Evolutionary conservation across 2,888 invertebrate genomes (phyloP).

Genomic region (Unio pictorum): DNA sequence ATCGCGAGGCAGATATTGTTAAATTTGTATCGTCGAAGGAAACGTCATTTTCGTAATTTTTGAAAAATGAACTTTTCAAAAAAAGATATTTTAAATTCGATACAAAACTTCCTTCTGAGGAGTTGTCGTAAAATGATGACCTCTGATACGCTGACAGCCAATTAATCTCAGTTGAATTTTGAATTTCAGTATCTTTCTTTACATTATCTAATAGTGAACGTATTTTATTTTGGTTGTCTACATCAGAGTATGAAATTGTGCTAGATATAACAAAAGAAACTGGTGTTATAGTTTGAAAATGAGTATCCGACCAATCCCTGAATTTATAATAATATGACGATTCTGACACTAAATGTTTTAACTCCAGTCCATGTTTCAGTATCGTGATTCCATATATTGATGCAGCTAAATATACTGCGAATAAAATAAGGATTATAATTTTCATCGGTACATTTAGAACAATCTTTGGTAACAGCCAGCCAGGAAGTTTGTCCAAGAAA

Average conservation of each 20-base stretch:
- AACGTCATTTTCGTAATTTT: constrained; percentile 22
- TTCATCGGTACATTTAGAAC: constrained; percentile 31
- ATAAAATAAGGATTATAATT: constrained; percentile 35
- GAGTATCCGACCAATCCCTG: constrained; percentile 17
- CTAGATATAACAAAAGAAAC: constrained; percentile 37
- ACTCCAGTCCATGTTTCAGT: constrained; percentile 45
- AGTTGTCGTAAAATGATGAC: constrained; percentile 6
- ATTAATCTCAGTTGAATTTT: constrained; percentile 13
- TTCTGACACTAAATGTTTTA: constrained; percentile 43
- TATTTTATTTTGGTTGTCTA: constrained; percentile 4
- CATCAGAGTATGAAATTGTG: constrained; percentile 13
- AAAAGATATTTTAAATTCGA: constrained; percentile 5
- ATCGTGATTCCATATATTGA: constrained; percentile 48
- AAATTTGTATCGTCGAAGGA: constrained; percentile 10
- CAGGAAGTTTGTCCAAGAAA: constrained; percentile 40
- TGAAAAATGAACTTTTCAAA: constrained; percentile 1
- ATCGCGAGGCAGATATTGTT: constrained; percentile 73
- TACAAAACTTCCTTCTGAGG: constrained; percentile 3
- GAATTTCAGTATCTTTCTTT: constrained; percentile 11
- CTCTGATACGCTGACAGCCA: constrained; percentile 15
- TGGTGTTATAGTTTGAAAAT: constrained; percentile 31
- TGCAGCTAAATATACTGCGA: constrained; percentile 41
- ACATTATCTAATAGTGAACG: constrained; percentile 6
- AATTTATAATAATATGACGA: constrained; percentile 47
- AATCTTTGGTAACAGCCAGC: constrained; percentile 31